phyloP scores from a whole-genome alignment of 2,888 invertebrate genomes.

The Tachystola acroxantha region DNA sequence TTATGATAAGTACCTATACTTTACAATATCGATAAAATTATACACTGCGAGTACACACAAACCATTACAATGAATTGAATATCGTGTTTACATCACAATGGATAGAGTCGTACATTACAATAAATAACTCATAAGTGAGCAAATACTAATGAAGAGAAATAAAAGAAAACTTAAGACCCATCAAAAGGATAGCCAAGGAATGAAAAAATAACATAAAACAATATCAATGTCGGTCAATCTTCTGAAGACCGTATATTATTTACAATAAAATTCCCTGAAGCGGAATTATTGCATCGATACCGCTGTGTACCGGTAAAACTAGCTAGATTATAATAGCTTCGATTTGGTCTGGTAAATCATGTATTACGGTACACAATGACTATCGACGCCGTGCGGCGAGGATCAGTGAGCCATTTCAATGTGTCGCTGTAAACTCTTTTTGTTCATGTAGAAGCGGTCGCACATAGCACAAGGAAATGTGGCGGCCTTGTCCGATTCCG shows the following conservation, averaged over 20 bases:
- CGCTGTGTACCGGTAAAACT: no score
- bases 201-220: constrained; percentile 33
- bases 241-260: constrained; percentile 14
- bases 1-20: constrained; percentile 41
- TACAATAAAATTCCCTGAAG: constrained; percentile 14
- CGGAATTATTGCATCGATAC: no score
- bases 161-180: constrained; percentile 30
- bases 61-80: constrained; percentile 31
- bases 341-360: not conserved
- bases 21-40: constrained; percentile 27
- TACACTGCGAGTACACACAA: constrained; percentile 24
- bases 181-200: constrained; percentile 41
- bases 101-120: constrained; percentile 36
- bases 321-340: no score
- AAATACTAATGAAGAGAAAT: constrained; percentile 34
- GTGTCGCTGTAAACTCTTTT: constrained; percentile 74
- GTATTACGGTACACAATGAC: not conserved
- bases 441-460: constrained; percentile 76
- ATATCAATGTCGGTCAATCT: constrained; percentile 19
- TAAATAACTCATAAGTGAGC: constrained; percentile 66
- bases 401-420: constrained; percentile 74
- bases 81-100: constrained; percentile 37
- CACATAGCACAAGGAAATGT: constrained; percentile 77
- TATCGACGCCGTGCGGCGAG: not conserved
- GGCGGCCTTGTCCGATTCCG: constrained; percentile 72